A percentile compares a stretch with the other conserved stretches of the same genome.
These are phyloP conservation scores for Carposina sasakii DNA, from an alignment of 1,140 invertebrate genomes.

Conservation along the genomic window DNA sequence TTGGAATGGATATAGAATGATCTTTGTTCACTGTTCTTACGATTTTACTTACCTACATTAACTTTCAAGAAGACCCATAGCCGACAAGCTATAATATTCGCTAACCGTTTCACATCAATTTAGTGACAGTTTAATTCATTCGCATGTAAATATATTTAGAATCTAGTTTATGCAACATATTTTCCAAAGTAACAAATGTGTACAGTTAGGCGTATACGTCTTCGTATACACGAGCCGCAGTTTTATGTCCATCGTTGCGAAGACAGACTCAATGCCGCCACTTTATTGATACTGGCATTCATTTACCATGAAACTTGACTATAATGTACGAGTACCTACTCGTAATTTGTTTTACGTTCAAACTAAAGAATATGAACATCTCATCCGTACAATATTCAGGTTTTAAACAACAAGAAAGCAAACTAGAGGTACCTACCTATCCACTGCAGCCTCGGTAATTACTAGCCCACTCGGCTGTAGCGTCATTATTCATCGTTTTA, in stretches of 20 bases:
- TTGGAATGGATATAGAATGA: no score
- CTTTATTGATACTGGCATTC: constrained; percentile 34
- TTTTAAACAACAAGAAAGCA: constrained; percentile 60
- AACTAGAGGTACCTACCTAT: constrained; percentile 55
- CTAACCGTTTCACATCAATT: no score
- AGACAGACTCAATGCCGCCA: constrained; percentile 13
- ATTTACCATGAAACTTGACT: constrained; percentile 14
- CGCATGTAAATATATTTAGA: no score
- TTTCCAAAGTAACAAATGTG: no score
- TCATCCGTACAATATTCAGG: constrained; percentile 49
- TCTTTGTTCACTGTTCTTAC: no score
- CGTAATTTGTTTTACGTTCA: constrained; percentile 42
- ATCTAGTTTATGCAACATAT: no score
- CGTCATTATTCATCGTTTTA: constrained; percentile 72
- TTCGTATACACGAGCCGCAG: no score
- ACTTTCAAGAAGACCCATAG: no score
- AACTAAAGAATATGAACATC: constrained; percentile 36
- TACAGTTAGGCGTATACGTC: no score
- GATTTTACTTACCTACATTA: no score
- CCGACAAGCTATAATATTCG: no score
- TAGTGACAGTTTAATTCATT: no score
- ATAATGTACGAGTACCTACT: constrained; percentile 17
- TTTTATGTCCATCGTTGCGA: constrained; percentile 3
- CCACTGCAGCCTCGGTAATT: constrained; percentile 67
- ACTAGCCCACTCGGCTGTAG: constrained; percentile 64